Evolutionary conservation across 2,113 vertebrate species (phyloP).

Genomic region (Apistogramma diplotaenia): DNA sequence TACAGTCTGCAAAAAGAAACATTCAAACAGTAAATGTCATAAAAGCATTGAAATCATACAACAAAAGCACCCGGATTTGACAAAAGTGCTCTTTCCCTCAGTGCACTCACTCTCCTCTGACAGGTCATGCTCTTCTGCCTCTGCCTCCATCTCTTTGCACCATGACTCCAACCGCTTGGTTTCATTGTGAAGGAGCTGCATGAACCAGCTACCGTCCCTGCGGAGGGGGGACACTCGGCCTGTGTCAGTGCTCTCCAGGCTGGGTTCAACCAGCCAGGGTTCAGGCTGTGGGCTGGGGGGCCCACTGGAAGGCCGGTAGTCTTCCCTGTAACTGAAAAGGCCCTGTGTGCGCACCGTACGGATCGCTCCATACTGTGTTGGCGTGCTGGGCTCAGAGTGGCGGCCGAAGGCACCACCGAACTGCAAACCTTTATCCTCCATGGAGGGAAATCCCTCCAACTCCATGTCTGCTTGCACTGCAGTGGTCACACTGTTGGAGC

Average conservation of each 20-base stretch:
- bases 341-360: constrained; percentile 97
- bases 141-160: constrained; percentile 97
- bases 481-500: constrained; percentile 97
- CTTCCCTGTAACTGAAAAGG: constrained; percentile 96
- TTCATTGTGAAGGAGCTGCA: constrained; percentile 96
- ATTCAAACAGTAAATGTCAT: not conserved
- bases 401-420: constrained; percentile 92
- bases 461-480: constrained; percentile 97
- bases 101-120: constrained; percentile 92
- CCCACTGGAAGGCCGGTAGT: constrained; percentile 89
- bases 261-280: constrained; percentile 86
- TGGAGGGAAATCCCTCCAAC: constrained; percentile 91
- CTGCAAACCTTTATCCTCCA: constrained; percentile 95
- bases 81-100: not conserved
- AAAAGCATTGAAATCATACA: not conserved
- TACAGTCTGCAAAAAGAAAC: not conserved
- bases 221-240: constrained; percentile 87
- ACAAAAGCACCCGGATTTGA: not conserved
- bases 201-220: constrained; percentile 93
- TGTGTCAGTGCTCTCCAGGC: constrained; percentile 81
- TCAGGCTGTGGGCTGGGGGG: constrained; percentile 86
- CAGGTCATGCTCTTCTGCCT: constrained; percentile 95
- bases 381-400: constrained; percentile 97
- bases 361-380: constrained; percentile 92
- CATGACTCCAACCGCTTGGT: constrained; percentile 94